These are phyloP conservation scores for Uloborus plumipes DNA, from an alignment of 2,888 invertebrate species.

Conservation along the genomic window DNA sequence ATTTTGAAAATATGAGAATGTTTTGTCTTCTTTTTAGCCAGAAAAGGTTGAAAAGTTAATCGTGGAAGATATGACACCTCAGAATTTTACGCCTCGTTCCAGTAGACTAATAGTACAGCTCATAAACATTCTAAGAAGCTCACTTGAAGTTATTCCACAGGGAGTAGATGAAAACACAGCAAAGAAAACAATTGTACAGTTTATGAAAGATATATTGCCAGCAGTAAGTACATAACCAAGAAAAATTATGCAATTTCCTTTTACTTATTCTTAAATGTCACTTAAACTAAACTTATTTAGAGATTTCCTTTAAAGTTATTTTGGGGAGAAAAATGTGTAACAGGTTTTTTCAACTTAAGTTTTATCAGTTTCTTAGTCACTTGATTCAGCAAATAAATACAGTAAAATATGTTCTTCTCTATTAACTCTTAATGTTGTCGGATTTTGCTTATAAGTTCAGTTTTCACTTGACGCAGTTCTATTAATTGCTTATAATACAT, in stretches of 20 bases:
- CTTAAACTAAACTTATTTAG: no score
- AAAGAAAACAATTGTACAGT: slow-evolving; percentile 19
- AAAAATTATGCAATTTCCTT: background rate
- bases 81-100: background rate
- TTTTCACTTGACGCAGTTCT: no score
- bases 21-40: slow-evolving; percentile 28
- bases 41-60: slow-evolving; percentile 53
- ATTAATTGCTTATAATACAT: no score
- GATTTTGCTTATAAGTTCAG: no score
- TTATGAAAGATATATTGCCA: slow-evolving; percentile 11
- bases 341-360: no score
- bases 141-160: slow-evolving; percentile 22
- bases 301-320: no score
- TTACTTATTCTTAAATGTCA: background rate
- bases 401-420: no score
- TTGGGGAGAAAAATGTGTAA: no score
- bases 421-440: no score
- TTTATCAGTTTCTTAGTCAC: no score
- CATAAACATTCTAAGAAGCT: slow-evolving; percentile 8
- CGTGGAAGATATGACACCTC: slow-evolving; percentile 40
- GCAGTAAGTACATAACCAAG: slow-evolving; percentile 4
- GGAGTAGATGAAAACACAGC: slow-evolving; percentile 27
- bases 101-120: slow-evolving; percentile 12
- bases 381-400: no score
- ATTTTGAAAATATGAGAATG: no score